phyloP scores from a whole-genome alignment of 1,140 invertebrate genomes.

The Linepithema humile region DNA sequence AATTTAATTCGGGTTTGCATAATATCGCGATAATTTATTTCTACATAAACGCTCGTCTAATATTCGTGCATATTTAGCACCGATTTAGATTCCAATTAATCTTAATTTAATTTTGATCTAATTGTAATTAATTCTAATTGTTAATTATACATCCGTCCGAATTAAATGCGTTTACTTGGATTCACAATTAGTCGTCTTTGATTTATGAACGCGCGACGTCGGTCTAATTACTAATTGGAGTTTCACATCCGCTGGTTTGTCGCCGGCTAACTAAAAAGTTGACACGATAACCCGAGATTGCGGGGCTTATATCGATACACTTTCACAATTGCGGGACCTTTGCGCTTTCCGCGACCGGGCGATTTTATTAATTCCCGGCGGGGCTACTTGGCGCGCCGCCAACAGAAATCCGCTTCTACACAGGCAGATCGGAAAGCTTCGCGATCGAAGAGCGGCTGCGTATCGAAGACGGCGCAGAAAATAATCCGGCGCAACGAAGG shows the following conservation, averaged over 20 bases:
- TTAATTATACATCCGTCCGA: too few species aligned
- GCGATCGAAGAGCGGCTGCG: neutral
- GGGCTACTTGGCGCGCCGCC: slow-evolving; percentile 58
- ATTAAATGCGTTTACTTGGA: too few species aligned
- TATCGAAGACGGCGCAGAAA: neutral
- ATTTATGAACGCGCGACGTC: neutral
- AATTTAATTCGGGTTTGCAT: neutral
- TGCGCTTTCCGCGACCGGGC: slow-evolving; percentile 19
- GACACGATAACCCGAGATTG: slow-evolving; percentile 65
- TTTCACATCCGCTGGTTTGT: slow-evolving; percentile 38
- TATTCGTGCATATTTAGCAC: neutral
- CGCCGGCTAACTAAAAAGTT: slow-evolving; percentile 32
- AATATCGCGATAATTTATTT: neutral
- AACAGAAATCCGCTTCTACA: slow-evolving; percentile 59
- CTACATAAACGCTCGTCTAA: neutral
- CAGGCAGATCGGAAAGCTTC: slow-evolving; percentile 1
- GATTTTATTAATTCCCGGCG: slow-evolving; percentile 18
- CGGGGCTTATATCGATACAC: slow-evolving; percentile 60
- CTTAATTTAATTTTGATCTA: neutral
- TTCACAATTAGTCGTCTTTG: neutral
- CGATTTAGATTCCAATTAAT: neutral
- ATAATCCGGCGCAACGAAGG: neutral
- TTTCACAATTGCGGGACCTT: slow-evolving; percentile 65
- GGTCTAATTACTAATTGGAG: slow-evolving; percentile 30
- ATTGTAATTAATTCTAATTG: neutral